phyloP scores from a whole-genome alignment of 1,140 invertebrate genomes.

The Lordiphosa clarofinis region DNA sequence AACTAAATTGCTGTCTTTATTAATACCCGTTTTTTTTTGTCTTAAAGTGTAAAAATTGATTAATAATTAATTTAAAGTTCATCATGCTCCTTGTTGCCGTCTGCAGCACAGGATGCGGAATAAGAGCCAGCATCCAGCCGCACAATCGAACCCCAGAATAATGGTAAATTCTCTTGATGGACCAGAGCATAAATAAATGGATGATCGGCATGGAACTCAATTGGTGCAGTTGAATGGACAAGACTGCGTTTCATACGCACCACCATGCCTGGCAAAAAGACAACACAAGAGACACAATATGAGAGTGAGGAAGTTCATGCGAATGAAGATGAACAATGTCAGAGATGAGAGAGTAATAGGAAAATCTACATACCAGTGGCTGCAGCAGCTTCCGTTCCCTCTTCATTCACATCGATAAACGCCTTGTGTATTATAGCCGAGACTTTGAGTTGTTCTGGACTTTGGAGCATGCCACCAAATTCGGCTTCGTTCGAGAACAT shows the following conservation, averaged over 20 bases:
- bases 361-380: conserved; percentile 68
- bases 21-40: conserved; percentile 25
- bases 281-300: conserved; percentile 32
- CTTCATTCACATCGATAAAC: conserved; percentile 82
- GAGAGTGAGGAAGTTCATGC: no score
- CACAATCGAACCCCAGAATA: conserved; percentile 56
- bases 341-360: conserved; percentile 13
- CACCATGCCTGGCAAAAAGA: conserved; percentile 46
- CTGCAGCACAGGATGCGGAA: conserved; percentile 5
- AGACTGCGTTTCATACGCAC: conserved; percentile 55
- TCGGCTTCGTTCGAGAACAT: conserved; percentile 83
- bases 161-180: conserved; percentile 30
- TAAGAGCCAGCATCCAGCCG: conserved; percentile 23
- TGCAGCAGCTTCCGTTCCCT: conserved; percentile 82
- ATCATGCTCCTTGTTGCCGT: conserved; percentile 31
- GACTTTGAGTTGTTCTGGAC: conserved; percentile 80
- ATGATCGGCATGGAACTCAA: conserved; percentile 65
- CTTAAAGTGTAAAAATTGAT: conserved; percentile 4
- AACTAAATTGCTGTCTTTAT: conserved; percentile 24
- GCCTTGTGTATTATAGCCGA: conserved; percentile 82
- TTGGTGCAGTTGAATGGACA: conserved; percentile 28
- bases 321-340: conserved; percentile 4
- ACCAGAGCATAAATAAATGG: conserved; percentile 65
- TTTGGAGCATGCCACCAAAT: conserved; percentile 82
- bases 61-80: conserved; percentile 37